Conservation (phyloP, 2,888 invertebrate genomes). For the Chloromyia formosa region DNA sequence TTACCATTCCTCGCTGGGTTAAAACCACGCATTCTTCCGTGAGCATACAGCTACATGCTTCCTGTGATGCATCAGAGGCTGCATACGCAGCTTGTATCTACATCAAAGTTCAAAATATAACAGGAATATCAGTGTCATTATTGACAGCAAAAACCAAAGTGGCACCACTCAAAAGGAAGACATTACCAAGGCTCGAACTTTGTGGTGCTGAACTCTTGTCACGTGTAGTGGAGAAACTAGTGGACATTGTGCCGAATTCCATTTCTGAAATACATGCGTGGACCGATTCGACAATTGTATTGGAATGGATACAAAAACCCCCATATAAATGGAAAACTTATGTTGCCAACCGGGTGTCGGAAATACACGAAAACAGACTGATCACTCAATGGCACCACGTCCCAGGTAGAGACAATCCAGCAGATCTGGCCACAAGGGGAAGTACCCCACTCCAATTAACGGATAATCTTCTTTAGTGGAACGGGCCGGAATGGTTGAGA, state of each 20-base stretch:
- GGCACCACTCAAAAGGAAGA: constrained; percentile 5
- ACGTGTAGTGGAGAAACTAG: background rate
- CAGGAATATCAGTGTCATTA: background rate
- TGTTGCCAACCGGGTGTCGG: constrained; percentile 21
- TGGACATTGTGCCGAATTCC: background rate
- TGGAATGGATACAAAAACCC: constrained; percentile 4
- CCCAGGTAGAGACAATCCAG: constrained; percentile 23
- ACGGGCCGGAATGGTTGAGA: no score
- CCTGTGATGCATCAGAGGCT: background rate
- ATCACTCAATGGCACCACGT: no score
- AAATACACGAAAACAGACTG: background rate
- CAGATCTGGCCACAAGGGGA: no score
- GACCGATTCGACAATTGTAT: background rate
- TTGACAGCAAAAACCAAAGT: constrained; percentile 20
- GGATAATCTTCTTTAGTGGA: no score
- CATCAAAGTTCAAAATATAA: background rate
- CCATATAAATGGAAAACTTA: constrained; percentile 33
- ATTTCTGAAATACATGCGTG: background rate
- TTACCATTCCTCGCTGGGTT: no score
- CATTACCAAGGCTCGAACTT: constrained; percentile 5
- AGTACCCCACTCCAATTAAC: no score
- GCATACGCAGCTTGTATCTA: background rate
- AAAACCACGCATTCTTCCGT: no score
- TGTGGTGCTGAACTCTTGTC: constrained; percentile 18
- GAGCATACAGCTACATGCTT: no score